Percentiles rank a stretch among this genome's conserved stretches.
Conservation (phyloP, 2,113 vertebrate species). For the Lepus americanus region DNA sequence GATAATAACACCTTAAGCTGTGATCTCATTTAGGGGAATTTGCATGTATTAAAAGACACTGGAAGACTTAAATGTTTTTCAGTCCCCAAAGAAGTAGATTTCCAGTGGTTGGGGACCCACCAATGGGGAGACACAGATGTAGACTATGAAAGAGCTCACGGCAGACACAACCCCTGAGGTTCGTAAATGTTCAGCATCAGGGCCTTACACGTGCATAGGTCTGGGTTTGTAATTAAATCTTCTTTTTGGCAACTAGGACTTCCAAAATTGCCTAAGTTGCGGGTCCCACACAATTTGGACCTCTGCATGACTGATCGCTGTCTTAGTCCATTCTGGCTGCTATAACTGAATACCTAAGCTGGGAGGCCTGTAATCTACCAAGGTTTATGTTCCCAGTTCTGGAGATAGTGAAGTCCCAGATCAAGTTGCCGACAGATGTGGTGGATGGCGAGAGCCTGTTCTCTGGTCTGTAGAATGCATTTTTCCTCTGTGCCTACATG, state of each 20-base stretch:
- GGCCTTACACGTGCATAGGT: background rate
- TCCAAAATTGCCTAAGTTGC: background rate
- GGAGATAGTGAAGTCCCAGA: background rate
- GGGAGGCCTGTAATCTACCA: background rate
- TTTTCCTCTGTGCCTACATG: background rate
- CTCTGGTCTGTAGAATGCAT: background rate
- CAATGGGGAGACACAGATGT: background rate
- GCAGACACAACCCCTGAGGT: background rate
- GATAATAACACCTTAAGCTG: slow-evolving; percentile 71
- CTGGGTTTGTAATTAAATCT: background rate
- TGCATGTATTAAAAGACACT: slow-evolving; percentile 65
- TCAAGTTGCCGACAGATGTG: background rate
- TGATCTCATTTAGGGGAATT: slow-evolving; percentile 70
- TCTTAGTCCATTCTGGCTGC: background rate
- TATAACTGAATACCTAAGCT: background rate
- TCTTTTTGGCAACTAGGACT: background rate
- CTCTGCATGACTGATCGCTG: background rate
- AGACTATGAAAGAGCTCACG: background rate
- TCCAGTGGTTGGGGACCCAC: background rate
- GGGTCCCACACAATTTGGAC: background rate
- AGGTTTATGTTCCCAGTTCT: background rate
- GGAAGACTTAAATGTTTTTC: slow-evolving; percentile 23
- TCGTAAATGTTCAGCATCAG: background rate
- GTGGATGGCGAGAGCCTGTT: background rate
- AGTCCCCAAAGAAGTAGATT: slow-evolving; percentile 48